These are phyloP conservation scores for Noctilio leporinus DNA, from an alignment of 2,113 vertebrate species.

Conservation along the genomic window DNA sequence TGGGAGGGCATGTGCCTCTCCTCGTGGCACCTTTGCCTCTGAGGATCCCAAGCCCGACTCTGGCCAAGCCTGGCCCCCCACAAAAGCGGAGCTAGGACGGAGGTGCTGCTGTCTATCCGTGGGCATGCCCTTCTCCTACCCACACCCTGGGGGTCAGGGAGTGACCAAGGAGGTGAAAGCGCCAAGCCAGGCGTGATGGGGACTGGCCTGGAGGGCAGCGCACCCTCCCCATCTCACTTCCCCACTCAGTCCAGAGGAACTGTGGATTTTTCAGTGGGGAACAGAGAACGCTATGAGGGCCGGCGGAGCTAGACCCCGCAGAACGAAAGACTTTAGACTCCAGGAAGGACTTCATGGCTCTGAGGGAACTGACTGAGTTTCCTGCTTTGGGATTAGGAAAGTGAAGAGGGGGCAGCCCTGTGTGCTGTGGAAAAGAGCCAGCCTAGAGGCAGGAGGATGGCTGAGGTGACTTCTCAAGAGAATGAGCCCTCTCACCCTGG, in stretches of 20 bases:
- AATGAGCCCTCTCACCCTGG: not conserved
- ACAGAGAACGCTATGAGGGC: not conserved
- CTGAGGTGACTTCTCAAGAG: not conserved
- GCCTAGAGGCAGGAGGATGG: not conserved
- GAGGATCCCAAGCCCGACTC: not conserved
- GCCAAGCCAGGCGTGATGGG: not conserved
- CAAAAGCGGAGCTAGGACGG: not conserved
- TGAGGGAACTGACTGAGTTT: not conserved
- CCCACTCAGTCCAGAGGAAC: not conserved
- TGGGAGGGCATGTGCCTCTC: slow-evolving; percentile 73
- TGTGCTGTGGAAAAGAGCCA: not conserved
- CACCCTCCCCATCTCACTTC: not conserved
- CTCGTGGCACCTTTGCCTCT: not conserved
- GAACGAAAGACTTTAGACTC: not conserved
- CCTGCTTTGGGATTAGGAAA: not conserved
- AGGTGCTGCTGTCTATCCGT: not conserved
- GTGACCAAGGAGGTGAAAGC: not conserved
- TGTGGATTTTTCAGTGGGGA: not conserved
- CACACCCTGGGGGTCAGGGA: not conserved
- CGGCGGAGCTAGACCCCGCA: not conserved
- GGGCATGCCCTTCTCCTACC: not conserved
- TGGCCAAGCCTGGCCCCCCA: not conserved
- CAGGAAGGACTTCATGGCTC: not conserved
- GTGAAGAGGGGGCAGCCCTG: not conserved
- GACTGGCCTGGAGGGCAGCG: not conserved